Evolutionary conservation across 2,888 invertebrate species (phyloP), one percentile per base, ranked within the genome.

Genomic region (Eupithecia subumbrata): DNA sequence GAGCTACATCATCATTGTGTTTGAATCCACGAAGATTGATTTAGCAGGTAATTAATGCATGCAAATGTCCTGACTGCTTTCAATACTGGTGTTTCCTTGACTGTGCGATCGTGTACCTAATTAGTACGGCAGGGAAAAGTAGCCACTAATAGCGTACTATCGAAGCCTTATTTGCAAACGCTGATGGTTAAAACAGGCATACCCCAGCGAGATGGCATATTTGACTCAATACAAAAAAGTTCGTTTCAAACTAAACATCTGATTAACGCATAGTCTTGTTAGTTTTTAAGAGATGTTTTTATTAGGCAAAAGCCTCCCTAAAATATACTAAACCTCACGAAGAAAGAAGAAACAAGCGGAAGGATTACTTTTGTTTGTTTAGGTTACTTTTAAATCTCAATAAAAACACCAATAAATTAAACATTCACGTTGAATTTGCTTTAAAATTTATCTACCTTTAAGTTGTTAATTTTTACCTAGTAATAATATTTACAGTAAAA

Each of bases 61-160:
- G 72, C 72, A 72, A 74, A 74, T 72, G 69, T 74, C 69, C 69
- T 66, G 73, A 71, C 48, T 71, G 71, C 63, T 71, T 68, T 40
- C 60, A 71, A 74, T 69, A 74, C 69, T 71, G 66, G 69, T 77
- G 72, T 74, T 56, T 77, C 72, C 74, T 74, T 72, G 74, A 74
- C 71, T 72, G 69, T 74, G 69, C 76, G 52, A 72, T 66, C 66
- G 72, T 71, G 69, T 74, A 74, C 71, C 70, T 40, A 74, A 74
- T 74, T 77, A 74, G 74, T 66, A 76, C 76, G 64, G 43, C 60
- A 66, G 69, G 74, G 71, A 72, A 74, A 74, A 76, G 74, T 74
- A 74, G 11, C 22, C 71, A 69, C 74, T 56, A 76, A 22, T 82
- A 84, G 75, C 64, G 52, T 75, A 71, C 72, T 67, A 72, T 74